phyloP scores from a whole-genome alignment of 2,888 invertebrate species.

The Nomada ferruginata region DNA sequence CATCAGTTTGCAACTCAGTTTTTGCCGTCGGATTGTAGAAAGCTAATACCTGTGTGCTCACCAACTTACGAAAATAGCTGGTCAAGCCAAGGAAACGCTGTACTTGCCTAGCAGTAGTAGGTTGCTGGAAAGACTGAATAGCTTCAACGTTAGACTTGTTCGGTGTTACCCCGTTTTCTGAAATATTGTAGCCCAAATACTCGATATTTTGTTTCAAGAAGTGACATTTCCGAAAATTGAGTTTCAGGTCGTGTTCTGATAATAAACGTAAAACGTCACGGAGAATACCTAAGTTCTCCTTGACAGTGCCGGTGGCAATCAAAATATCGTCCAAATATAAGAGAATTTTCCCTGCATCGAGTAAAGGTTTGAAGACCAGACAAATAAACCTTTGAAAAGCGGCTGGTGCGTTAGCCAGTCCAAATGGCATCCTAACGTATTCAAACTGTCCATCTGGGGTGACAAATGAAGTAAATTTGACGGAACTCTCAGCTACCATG shows the following conservation, averaged over 20 bases:
- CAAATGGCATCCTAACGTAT: conserved; percentile 12
- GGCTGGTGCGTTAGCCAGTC: conserved; percentile 18
- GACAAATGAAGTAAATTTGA: conserved; percentile 37
- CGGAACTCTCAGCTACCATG: not conserved
- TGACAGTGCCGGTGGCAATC: not conserved
- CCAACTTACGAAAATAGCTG: conserved; percentile 11
- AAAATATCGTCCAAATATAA: not conserved
- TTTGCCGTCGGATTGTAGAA: conserved; percentile 13
- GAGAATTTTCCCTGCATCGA: not conserved
- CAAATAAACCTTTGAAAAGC: conserved; percentile 14
- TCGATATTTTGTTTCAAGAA: too few species aligned
- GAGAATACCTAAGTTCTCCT: not conserved
- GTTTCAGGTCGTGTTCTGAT: too few species aligned
- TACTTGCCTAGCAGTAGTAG: too few species aligned
- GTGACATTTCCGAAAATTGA: too few species aligned
- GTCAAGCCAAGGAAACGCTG: too few species aligned
- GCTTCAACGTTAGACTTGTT: too few species aligned
- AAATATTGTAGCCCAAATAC: too few species aligned
- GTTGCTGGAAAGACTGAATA: too few species aligned
- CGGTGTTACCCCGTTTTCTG: too few species aligned
- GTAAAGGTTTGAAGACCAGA: not conserved
- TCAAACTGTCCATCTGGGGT: conserved; percentile 24
- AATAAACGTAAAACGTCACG: not conserved
- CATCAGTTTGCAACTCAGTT: conserved; percentile 59
- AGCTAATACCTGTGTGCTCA: conserved; percentile 1